Base-by-base conservation (phyloP, 2,888 invertebrate species). In the Altica lythri region DNA sequence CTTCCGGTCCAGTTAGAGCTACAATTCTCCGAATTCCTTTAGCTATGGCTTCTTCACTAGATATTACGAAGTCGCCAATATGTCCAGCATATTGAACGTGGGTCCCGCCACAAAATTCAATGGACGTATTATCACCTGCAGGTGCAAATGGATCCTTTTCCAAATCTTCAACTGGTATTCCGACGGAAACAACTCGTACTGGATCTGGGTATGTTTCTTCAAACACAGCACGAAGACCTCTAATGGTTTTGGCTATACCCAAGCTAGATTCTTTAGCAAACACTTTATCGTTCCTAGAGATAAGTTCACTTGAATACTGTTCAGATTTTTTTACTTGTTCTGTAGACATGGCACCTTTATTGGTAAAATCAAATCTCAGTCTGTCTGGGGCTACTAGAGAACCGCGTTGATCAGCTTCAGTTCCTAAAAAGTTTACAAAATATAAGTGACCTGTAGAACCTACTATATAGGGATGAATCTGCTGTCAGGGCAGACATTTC, bases 101-200 rank as follows among this genome's bases (percentile, higher is more conserved):
- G 4, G 99, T 99, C 66, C 99, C 99, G 53, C 99, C 99, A 77
- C 99, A 99, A 79, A 99, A 99, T 79, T 99, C 99, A 4, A 99
- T 92, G 1, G 98, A 96, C 0, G 96, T 96, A 54, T 86, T 80
- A 43, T 84, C 83, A 1, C 90, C 97, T 30, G 82, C 84, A 13
- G 86, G 83, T 14, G 89, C 85, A 48, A 89, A 83, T 0, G 98
- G 97, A 78, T 98, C 89, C 17, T 82, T 80, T 72, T 95, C 89
- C 34, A 99, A 80, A 35, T 91, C 83, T 64, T 96, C 95, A 4
- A 99, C 89, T 1, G 96, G 86, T 32, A 95, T 83, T 8, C 67
- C 99, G 64, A 99, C 88, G 17, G 95, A 92, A 32, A 99, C 93
- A 4, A 99, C 85, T 66, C 92, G 81, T 2, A 93, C 92, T 4